phyloP scores from a whole-genome alignment of 2,797 vertebrate species.

The Lateolabrax maculatus region DNA sequence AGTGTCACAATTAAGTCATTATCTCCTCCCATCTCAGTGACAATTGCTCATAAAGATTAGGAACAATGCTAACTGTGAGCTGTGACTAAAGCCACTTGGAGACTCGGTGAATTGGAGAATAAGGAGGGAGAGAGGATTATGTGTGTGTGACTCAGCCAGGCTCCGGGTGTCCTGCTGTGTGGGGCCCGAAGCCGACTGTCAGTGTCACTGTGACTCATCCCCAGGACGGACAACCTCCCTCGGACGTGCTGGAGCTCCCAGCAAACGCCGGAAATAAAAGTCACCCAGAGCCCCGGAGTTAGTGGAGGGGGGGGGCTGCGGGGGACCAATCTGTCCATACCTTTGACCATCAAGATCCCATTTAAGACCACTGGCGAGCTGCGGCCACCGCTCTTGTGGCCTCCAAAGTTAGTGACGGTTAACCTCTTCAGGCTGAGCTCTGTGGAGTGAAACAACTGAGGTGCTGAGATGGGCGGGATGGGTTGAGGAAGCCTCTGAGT shows the following conservation, averaged over 20 bases:
- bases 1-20: slow-evolving; percentile 5
- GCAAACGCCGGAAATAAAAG: slow-evolving; percentile 48
- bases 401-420: slow-evolving; percentile 1
- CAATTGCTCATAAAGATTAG: slow-evolving; percentile 15
- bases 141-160: slow-evolving; percentile 40
- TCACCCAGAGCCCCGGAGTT: slow-evolving; percentile 15
- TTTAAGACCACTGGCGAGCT: not conserved
- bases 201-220: slow-evolving; percentile 63
- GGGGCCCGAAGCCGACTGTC: slow-evolving; percentile 46
- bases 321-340: slow-evolving; percentile 14
- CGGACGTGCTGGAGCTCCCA: slow-evolving; percentile 14
- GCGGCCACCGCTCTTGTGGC: not conserved
- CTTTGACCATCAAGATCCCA: slow-evolving; percentile 8
- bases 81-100: not conserved
- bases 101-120: slow-evolving; percentile 27
- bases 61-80: slow-evolving; percentile 15
- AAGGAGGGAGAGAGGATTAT: not conserved
- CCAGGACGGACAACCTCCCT: slow-evolving; percentile 33
- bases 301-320: not conserved
- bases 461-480: not conserved
- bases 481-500: not conserved
- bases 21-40: not conserved
- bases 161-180: slow-evolving; percentile 42
- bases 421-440: not conserved
- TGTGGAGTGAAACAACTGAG: not conserved